phyloP scores from a whole-genome alignment of 2,113 vertebrate species.

The Chrysemys picta region DNA sequence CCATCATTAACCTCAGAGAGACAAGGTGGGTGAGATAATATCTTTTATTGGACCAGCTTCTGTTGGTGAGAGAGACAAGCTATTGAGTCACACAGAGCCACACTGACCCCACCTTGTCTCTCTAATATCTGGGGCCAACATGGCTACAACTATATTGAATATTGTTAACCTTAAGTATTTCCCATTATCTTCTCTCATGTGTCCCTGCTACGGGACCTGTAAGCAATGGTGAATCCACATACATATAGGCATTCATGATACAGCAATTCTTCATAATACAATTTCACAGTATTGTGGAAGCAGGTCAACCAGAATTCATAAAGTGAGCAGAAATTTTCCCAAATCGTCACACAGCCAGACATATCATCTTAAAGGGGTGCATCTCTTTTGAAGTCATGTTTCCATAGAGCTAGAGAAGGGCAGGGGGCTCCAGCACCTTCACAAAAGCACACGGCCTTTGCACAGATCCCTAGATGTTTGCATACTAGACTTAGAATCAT shows the following conservation, averaged over 20 bases:
- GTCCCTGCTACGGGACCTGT: not conserved
- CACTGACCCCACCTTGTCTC: not conserved
- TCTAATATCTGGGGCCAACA: not conserved
- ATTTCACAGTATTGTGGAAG: not conserved
- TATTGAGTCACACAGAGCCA: not conserved
- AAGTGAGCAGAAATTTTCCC: not conserved
- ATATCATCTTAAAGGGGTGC: not conserved
- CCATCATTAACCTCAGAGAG: not conserved
- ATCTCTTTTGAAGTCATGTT: not conserved
- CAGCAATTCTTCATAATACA: not conserved
- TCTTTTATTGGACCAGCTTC: not conserved
- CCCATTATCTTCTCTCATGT: not conserved
- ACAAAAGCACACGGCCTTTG: not conserved
- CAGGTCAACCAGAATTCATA: not conserved
- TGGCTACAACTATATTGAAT: not conserved
- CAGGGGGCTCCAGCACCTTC: not conserved
- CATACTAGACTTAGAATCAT: not conserved
- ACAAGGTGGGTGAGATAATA: not conserved
- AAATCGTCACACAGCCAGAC: not conserved
- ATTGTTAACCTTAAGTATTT: not conserved
- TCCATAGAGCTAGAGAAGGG: slow-evolving; percentile 34
- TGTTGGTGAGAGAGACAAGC: not conserved
- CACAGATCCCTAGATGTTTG: not conserved
- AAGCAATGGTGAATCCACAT: not conserved
- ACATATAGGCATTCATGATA: not conserved